Percentiles rank a stretch among this genome's conserved stretches.
Conservation (phyloP, 1,140 invertebrate species). For the Aphaenogaster ashmeadi region DNA sequence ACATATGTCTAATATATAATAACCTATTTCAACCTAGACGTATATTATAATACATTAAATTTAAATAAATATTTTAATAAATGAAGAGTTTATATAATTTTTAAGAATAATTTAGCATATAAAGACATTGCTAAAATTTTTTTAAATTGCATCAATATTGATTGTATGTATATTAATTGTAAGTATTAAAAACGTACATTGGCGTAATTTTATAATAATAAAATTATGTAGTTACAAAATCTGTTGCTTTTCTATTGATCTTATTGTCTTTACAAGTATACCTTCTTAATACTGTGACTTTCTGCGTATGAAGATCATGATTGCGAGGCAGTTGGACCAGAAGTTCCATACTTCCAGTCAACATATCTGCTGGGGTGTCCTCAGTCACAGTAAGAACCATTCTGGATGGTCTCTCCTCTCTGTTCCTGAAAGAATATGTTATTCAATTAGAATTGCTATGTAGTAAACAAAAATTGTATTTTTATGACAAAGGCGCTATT, state of each 20-base stretch:
- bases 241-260: not conserved
- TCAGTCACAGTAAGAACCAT: conserved; percentile 90
- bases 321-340: conserved; percentile 90
- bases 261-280: conserved; percentile 80
- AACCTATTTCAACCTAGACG: no score
- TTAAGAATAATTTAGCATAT: no score
- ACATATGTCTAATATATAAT: no score
- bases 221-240: no score
- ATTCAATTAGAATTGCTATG: not conserved
- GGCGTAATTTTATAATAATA: no score
- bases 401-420: conserved; percentile 83
- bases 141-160: no score
- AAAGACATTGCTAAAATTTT: no score
- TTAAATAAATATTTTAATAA: no score
- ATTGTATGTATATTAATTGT: no score
- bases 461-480: not conserved
- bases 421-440: conserved; percentile 78
- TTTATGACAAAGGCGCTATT: not conserved
- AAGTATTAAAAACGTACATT: no score
- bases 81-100: no score
- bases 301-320: conserved; percentile 88
- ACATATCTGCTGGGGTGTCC: conserved; percentile 92
- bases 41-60: no score
- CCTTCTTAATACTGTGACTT: conserved; percentile 90
- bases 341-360: conserved; percentile 92